Conservation (phyloP, 2,113 vertebrate genomes). For the Blennius ocellaris region DNA sequence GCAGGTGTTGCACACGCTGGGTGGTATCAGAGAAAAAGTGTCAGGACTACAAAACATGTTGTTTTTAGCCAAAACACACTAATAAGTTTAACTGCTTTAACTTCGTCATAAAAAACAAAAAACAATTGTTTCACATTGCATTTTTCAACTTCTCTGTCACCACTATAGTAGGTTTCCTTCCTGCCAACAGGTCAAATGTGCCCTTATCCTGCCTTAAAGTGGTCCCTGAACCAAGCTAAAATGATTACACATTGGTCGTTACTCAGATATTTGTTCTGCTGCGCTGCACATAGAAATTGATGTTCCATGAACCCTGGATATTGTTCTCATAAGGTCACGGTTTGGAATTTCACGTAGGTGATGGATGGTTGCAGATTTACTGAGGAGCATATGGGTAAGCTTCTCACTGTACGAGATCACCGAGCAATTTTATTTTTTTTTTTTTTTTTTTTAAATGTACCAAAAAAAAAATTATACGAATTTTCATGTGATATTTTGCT, state of each 20-base stretch:
- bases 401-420: conserved; percentile 16
- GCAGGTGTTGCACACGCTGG: conserved; percentile 71
- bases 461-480: neutral
- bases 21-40: conserved; percentile 65
- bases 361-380: conserved; percentile 63
- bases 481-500: neutral
- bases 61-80: neutral
- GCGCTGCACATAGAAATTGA: conserved; percentile 72
- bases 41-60: conserved; percentile 25
- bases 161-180: neutral
- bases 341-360: conserved; percentile 66
- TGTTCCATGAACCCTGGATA: conserved; percentile 71
- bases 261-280: conserved; percentile 77
- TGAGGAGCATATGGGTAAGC: conserved; percentile 25
- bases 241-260: conserved; percentile 68
- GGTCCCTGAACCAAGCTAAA: conserved; percentile 52
- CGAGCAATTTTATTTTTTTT: neutral
- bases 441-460: too few species aligned
- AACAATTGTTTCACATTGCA: too few species aligned
- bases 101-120: too few species aligned
- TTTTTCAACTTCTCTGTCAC: neutral
- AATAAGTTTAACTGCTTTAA: neutral
- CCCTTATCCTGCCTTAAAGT: conserved; percentile 43
- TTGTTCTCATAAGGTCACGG: conserved; percentile 62
- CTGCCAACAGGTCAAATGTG: conserved; percentile 21